phyloP scores from a whole-genome alignment of 2,797 vertebrate genomes.

The Anguilla marmorata region DNA sequence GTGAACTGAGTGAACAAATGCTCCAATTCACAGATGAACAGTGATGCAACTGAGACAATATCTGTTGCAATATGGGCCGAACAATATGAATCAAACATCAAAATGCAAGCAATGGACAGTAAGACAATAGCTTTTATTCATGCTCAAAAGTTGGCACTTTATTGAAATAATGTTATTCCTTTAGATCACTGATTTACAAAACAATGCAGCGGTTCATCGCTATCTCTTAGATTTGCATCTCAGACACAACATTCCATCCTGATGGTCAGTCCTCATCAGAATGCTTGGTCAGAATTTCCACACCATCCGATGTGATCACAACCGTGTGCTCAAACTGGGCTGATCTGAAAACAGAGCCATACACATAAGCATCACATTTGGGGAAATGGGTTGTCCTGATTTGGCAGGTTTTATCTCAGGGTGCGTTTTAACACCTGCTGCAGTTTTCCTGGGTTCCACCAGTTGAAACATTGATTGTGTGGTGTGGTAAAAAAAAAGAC shows the following conservation, averaged over 20 bases:
- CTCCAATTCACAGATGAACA: not conserved
- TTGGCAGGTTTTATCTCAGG: not conserved
- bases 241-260: conserved; percentile 28
- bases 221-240: not conserved
- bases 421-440: conserved; percentile 24
- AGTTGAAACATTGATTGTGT: not conserved
- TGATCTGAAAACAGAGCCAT: conserved; percentile 71
- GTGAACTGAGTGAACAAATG: no score
- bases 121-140: not conserved
- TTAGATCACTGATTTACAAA: conserved; percentile 30
- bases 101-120: not conserved
- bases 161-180: conserved; percentile 32
- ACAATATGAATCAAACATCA: not conserved
- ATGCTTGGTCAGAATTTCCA: conserved; percentile 80
- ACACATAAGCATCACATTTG: not conserved
- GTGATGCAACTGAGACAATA: accelerated
- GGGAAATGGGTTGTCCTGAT: not conserved
- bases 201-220: not conserved
- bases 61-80: not conserved
- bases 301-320: conserved; percentile 83
- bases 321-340: conserved; percentile 96
- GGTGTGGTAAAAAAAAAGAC: not conserved
- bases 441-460: not conserved
- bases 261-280: conserved; percentile 62
- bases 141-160: conserved; percentile 20